Conservation (phyloP, 64 coral and sea anemone species). For the Porites lutea region DNA sequence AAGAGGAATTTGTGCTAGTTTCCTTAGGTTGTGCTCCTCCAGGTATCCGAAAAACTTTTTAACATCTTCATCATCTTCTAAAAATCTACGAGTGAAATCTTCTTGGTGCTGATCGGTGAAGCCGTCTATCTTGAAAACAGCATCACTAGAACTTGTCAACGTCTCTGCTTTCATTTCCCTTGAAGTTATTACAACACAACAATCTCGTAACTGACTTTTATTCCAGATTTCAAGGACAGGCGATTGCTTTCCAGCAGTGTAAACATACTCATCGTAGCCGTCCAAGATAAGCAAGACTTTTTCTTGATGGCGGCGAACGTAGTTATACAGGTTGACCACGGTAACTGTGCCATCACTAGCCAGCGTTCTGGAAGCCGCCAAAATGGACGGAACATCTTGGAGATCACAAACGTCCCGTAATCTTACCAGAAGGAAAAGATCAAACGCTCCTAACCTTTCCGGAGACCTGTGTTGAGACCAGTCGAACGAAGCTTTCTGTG, state of each 20-base stretch:
- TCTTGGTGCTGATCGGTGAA: not conserved
- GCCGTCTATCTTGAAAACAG: slow-evolving; percentile 15
- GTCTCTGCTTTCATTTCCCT: slow-evolving; percentile 5
- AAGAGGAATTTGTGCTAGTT: too few species aligned
- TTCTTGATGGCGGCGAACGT: not conserved
- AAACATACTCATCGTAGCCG: too few species aligned
- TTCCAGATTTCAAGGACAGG: too few species aligned
- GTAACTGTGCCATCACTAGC: not conserved
- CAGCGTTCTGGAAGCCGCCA: not conserved
- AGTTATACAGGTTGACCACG: not conserved
- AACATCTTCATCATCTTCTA: slow-evolving; percentile 4
- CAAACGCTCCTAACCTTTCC: too few species aligned
- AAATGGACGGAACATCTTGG: too few species aligned
- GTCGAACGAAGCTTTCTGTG: too few species aligned
- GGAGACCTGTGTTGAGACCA: too few species aligned
- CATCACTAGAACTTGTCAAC: slow-evolving; percentile 12
- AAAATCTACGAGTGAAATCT: slow-evolving; percentile 16
- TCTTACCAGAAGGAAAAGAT: too few species aligned
- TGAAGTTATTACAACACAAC: slow-evolving; percentile 36
- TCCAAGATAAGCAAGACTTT: too few species aligned
- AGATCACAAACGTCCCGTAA: too few species aligned
- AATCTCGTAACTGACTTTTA: not conserved
- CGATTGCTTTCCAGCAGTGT: too few species aligned
- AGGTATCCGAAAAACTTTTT: not conserved
- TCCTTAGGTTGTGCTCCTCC: too few species aligned